Conservation (phyloP, 2,888 invertebrate genomes). For the Blastobasis adustella region DNA sequence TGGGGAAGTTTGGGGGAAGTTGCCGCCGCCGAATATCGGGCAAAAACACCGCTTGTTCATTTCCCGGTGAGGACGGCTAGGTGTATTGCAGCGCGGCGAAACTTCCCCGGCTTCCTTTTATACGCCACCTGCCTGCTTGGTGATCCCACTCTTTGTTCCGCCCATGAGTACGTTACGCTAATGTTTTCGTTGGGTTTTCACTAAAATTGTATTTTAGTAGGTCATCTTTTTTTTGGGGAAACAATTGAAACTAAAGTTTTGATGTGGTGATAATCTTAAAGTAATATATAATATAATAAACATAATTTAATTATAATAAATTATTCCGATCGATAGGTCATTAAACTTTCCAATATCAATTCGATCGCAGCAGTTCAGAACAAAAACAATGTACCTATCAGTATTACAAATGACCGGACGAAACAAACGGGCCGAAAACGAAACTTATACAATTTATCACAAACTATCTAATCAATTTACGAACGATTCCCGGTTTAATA, state of each 20-base stretch:
- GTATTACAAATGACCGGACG: constrained; percentile 10
- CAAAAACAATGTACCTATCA: constrained; percentile 4
- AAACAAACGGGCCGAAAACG: constrained; percentile 27
- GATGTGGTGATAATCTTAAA: no score
- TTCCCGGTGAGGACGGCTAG: constrained; percentile 27
- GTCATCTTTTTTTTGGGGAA: no score
- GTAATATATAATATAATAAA: no score
- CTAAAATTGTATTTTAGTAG: no score
- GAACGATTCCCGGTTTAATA: constrained; percentile 59
- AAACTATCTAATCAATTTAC: constrained; percentile 69
- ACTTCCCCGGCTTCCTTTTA: no score
- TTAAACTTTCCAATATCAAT: constrained; percentile 1
- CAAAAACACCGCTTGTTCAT: constrained; percentile 36
- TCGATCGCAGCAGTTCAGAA: constrained; percentile 1
- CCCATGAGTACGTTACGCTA: no score
- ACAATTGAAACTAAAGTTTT: no score
- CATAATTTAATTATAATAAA: no score
- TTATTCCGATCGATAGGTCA: no score
- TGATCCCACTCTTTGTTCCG: no score
- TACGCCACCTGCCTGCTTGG: background rate
- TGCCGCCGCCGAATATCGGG: constrained; percentile 43
- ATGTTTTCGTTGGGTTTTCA: no score
- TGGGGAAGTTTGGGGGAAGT: constrained; percentile 55
- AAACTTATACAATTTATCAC: constrained; percentile 55
- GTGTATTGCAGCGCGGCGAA: no score